Conservation (phyloP, 2,888 invertebrate species). For the Acheta domesticus region DNA sequence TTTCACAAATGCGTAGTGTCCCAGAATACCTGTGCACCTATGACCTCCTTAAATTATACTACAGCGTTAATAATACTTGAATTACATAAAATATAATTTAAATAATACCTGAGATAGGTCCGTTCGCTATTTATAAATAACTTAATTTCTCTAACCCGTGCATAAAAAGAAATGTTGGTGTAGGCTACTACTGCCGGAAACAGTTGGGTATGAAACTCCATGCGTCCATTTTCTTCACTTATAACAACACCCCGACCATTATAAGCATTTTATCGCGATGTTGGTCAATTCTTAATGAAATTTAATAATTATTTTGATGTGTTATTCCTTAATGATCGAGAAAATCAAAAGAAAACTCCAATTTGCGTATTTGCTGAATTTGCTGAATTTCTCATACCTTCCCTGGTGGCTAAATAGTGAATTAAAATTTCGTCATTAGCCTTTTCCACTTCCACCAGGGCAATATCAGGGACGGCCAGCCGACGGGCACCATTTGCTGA, state of each 20-base stretch:
- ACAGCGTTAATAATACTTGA: neutral
- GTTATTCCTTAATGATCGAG: neutral
- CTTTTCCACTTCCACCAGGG: neutral
- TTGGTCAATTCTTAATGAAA: neutral
- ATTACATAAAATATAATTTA: constrained; percentile 24
- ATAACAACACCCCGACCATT: neutral
- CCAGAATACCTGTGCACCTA: constrained; percentile 22
- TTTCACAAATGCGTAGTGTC: constrained; percentile 32
- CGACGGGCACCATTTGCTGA: neutral
- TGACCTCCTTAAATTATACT: neutral
- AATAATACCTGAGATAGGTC: constrained; percentile 41
- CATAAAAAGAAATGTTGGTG: constrained; percentile 45
- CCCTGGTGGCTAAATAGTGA: constrained; percentile 30
- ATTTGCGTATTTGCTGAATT: constrained; percentile 3
- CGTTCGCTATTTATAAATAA: constrained; percentile 43
- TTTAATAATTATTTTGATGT: neutral
- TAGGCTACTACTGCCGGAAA: constrained; percentile 43
- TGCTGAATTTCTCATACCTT: constrained; percentile 28
- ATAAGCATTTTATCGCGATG: neutral
- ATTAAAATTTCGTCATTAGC: constrained; percentile 28
- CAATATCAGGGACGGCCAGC: neutral
- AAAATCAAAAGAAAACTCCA: neutral
- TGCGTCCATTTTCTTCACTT: constrained; percentile 22
- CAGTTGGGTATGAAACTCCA: constrained; percentile 38
- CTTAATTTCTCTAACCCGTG: constrained; percentile 44